Conservation (phyloP, 2,113 vertebrate genomes). For the Podilymbus podiceps region DNA sequence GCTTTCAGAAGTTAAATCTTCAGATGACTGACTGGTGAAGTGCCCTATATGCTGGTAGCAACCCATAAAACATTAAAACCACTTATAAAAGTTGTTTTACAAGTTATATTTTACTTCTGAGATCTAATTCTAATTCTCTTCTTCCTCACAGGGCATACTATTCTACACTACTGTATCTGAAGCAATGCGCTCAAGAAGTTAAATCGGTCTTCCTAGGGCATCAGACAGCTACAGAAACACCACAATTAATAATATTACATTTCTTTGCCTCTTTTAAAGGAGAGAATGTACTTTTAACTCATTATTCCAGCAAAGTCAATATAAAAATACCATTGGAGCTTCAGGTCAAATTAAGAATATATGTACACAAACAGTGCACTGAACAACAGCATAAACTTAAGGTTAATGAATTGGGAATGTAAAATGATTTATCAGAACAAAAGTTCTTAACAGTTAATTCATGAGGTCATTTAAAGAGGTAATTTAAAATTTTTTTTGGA, state of each 20-base stretch:
- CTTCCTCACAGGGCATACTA: background rate
- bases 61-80: background rate
- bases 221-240: background rate
- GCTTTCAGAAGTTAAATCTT: background rate
- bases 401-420: background rate
- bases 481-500: background rate
- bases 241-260: background rate
- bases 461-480: background rate
- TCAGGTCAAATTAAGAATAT: background rate
- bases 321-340: background rate
- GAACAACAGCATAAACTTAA: background rate
- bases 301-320: background rate
- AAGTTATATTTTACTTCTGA: background rate
- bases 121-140: background rate
- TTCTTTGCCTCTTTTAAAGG: background rate
- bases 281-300: background rate
- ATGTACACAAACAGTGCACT: background rate
- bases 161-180: background rate
- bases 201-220: background rate
- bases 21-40: background rate
- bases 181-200: background rate
- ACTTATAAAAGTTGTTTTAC: background rate
- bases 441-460: background rate
- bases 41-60: background rate
- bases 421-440: background rate